Base-by-base conservation (phyloP, 23 tunicate species). In the Ciona savignyi region DNA sequence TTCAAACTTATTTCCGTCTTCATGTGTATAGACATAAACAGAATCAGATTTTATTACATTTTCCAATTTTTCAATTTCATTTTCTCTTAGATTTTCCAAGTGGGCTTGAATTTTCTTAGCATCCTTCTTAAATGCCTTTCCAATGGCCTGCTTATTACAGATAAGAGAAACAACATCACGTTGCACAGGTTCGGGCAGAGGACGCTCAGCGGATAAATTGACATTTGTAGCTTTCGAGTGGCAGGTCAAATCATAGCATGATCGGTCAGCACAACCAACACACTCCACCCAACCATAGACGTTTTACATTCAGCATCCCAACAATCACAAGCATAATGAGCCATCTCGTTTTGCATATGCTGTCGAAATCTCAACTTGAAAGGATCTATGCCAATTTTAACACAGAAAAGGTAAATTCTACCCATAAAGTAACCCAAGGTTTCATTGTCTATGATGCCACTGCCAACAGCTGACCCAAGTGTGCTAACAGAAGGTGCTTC, bases 301-400 rank as follows among this genome's bases (percentile, higher is more conserved):
- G 99, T 95, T 56, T 84, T 79, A 81, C 99, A 95, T 71, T 95
- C 99, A 1, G 89, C 86, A 79, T 95, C 99, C 99, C 99, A 95
- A 67, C 99, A 95, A 68, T 95, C 99, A 32, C 85, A 29, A 23
- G 99, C 99, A 73, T 95, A 95, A 71, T 95, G 99, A 71, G 99
- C 99, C 99, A 95, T 95, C 70, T 95, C 99, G 63, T 95, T n/a
- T n/a, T n/a, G n/a, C n/a, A n/a, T n/a, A n/a, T n/a, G n/a, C n/a
- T n/a, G n/a, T n/a, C n/a, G n/a, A n/a, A n/a, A n/a, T n/a, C n/a
- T n/a, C n/a, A n/a, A n/a, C n/a, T n/a, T n/a, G n/a, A n/a, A n/a
- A n/a, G n/a, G n/a, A n/a, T n/a, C n/a, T n/a, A n/a, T n/a, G n/a
- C n/a, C n/a, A n/a, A n/a, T n/a, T n/a, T n/a, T n/a, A n/a, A n/a